Conservation (phyloP, 2,888 invertebrate species). For the Synanthedon vespiformis region DNA sequence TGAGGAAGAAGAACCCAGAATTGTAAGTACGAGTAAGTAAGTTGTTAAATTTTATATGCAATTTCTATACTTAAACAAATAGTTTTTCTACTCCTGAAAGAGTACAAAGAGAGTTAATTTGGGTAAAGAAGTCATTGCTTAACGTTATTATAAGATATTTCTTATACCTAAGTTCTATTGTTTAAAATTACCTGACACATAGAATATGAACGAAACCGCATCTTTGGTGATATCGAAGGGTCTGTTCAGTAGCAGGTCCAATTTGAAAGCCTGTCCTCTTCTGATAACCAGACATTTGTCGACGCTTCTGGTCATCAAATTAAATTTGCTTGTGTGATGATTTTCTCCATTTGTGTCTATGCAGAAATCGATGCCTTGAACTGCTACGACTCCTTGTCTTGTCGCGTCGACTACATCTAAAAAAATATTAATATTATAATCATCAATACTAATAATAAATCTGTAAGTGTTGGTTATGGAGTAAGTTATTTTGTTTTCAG, state of each 20-base stretch:
- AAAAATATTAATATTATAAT: conserved; percentile 15
- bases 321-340: conserved; percentile 84
- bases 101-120: too few relatives aligned
- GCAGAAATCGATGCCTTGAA: conserved; percentile 80
- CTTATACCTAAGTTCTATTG: too few relatives aligned
- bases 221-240: conserved; percentile 80
- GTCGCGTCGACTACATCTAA: conserved; percentile 61
- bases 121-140: too few relatives aligned
- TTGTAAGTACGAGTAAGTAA: too few relatives aligned
- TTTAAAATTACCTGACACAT: conserved; percentile 71
- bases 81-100: too few relatives aligned
- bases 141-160: too few relatives aligned
- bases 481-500: too few relatives aligned
- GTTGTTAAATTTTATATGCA: too few relatives aligned
- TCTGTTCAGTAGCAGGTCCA: conserved; percentile 79
- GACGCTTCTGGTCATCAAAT: conserved; percentile 74
- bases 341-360: conserved; percentile 78
- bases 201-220: conserved; percentile 86
- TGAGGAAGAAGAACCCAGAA: too few relatives aligned
- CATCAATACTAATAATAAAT: too few relatives aligned
- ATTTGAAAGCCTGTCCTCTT: conserved; percentile 84
- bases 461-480: too few relatives aligned
- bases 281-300: conserved; percentile 80
- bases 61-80: too few relatives aligned
- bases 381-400: conserved; percentile 73